Base-by-base conservation (phyloP, 2,888 invertebrate species). In the Drosophila pseudotakahashii region DNA sequence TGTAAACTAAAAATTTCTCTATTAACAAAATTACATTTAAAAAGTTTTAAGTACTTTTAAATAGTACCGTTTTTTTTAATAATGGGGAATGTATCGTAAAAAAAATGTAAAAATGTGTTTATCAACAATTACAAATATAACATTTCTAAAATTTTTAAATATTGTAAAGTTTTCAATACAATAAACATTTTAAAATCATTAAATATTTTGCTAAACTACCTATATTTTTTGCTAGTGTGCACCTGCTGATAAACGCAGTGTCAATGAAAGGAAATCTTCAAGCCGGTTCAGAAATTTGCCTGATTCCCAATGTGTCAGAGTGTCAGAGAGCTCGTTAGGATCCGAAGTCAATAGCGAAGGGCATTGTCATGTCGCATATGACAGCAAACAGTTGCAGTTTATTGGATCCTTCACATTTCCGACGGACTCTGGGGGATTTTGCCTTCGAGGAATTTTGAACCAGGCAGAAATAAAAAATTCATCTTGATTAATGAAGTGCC, bases 201-300 rank as follows among this genome's bases (percentile, higher is more conserved):
- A n/a, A n/a, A n/a, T n/a, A n/a, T n/a, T n/a, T n/a, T n/a, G n/a
- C n/a, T n/a, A n/a, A n/a, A n/a, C n/a, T n/a, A n/a, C n/a, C n/a
- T n/a, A n/a, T n/a, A n/a, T 19, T 23, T 26, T 26, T 26, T 26
- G 2, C 26, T 0, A 26, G 30, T 48, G 62, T 32, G 41, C 37
- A 36, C 68, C 62, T 70, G 57, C 53, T 75, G 71, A 77, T 68
- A 82, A 80, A 79, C 64, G 72, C 79, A 76, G 57, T 69, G 76
- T 71, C 79, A 75, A 69, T 51, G 62, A 73, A 75, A 55, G 72
- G 52, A 73, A 71, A 75, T 64, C 71, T 70, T 75, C 42, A 66
- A 47, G 70, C 63, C 51, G n/a, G n/a, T 63, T 19, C 26, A 34
- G 48, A 58, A 78, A 67, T 72, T 50, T 73, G 66, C 44, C 47